Evolutionary conservation across 2,113 vertebrate genomes (phyloP).

Genomic region (rat (Rattus norvegicus)): GRCr8 NC_086032.1:85117501-85118000

Average conservation of each 20-base stretch:
- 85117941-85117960: background rate
- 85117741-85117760: background rate
- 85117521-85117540: background rate
- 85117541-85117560: background rate
- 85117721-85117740: too few relatives aligned
- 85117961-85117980: background rate
- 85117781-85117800: background rate
- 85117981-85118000: background rate
- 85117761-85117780: background rate
- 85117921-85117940: background rate
- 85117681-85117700: background rate
- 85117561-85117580: background rate
- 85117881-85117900: background rate
- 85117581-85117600: background rate
- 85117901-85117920: background rate
- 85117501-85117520: background rate
- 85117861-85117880: background rate
- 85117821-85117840: background rate
- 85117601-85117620: background rate
- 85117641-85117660: background rate
- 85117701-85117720: background rate
- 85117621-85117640: background rate
- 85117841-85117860: background rate
- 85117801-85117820: background rate
- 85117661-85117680: background rate